phyloP scores from a whole-genome alignment of 2,113 vertebrate species.

The Gymnogyps californianus region DNA sequence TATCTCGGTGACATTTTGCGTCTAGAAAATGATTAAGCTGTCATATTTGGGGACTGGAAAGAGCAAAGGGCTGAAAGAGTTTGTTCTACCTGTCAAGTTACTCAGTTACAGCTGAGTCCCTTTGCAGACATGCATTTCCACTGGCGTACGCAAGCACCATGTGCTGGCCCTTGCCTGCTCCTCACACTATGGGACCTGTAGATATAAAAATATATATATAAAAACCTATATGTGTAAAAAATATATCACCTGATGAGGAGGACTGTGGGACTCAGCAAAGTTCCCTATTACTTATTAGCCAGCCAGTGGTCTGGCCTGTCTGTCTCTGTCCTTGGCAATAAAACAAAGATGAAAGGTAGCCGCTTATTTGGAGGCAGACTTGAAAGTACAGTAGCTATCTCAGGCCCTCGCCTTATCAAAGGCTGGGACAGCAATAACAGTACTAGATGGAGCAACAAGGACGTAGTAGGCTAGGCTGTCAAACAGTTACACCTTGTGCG shows the following conservation, averaged over 20 bases:
- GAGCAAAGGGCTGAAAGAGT: conserved; percentile 41
- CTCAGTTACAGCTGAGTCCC: background rate
- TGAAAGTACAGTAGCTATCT: conserved; percentile 89
- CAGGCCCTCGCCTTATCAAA: conserved; percentile 86
- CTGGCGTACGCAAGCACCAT: accelerated
- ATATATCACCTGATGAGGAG: conserved; percentile 51
- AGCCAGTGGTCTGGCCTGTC: conserved; percentile 66
- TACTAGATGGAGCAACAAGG: conserved; percentile 86
- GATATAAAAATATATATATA: background rate
- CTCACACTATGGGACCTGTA: background rate
- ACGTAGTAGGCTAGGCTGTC: conserved; percentile 61
- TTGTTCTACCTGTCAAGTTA: conserved; percentile 38
- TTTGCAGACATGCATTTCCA: background rate
- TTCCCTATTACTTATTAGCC: conserved; percentile 90
- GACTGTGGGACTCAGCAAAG: conserved; percentile 75
- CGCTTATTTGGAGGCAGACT: conserved; percentile 85
- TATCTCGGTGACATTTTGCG: conserved; percentile 1
- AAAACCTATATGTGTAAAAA: background rate
- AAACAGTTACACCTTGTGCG: conserved; percentile 53
- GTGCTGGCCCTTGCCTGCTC: background rate
- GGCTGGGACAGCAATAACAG: conserved; percentile 73
- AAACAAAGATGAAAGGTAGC: conserved; percentile 88
- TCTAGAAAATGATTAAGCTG: conserved; percentile 60
- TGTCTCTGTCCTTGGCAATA: conserved; percentile 87
- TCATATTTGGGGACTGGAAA: conserved; percentile 38